Base-by-base conservation (phyloP, 2,888 invertebrate species). In the Polydrusus cervinus region DNA sequence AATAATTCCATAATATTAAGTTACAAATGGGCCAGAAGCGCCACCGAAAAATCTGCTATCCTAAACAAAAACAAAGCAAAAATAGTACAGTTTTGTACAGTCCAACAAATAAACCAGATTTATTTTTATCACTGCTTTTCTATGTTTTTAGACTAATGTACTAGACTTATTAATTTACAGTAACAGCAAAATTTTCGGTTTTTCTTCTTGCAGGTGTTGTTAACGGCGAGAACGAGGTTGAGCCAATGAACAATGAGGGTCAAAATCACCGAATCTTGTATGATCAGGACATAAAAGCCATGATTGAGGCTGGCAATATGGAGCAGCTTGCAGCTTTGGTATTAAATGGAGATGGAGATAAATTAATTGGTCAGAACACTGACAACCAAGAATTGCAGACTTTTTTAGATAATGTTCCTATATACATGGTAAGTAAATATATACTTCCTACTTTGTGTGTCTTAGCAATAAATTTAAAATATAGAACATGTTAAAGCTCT, bases 301-400 rank as follows among this genome's bases (percentile, higher is more conserved):
- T 94, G 79, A 91, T 95, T 66, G 91, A 91, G 81, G 89, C 90
- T 78, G 93, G 95, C 9, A 96, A 96, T 84, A 93, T 97, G 93
- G 97, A 96, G 85, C 94, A 95, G 88, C 88, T 98, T 82, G 97
- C 97, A 30, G 92, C 94, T 66, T 88, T 97, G 81, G 96, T 98
- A 13, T 89, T 98, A 20, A 95, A 94, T 81, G 97, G 97, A 3
- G 94, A 97, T 84, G 97, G 97, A 0, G 89, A 93, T 78, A 90
- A 92, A 87, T 88, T 96, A 82, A 87, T 94, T 82, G 91, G 94
- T 72, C 89, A 92, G 81, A 89, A 90, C 82, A 92, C 94, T 71
- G 88, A 89, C 77, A 94, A 95, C 86, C 89, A 92, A 6, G 96
- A 96, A 85, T 89, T 96, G 51, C 94, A 96, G 87, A 92, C 94